Conservation (phyloP, 1,140 invertebrate genomes). For the Chymomyza costata region DNA sequence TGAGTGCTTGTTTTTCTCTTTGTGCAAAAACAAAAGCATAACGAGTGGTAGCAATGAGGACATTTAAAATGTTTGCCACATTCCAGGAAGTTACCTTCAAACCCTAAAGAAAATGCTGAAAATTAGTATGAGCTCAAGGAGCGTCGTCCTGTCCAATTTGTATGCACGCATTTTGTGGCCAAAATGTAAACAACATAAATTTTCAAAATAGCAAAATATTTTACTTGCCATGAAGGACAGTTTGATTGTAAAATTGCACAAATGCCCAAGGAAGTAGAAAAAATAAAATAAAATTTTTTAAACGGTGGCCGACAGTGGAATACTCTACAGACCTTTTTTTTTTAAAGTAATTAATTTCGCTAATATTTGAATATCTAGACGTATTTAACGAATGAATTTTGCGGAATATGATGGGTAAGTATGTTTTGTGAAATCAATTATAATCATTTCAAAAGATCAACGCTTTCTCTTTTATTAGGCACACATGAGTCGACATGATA, state of each 20-base stretch:
- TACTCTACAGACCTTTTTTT: too few species aligned
- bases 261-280: constrained; percentile 8
- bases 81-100: constrained; percentile 38
- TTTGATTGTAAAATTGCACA: constrained; percentile 36
- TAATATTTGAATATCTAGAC: too few species aligned
- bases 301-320: too few species aligned
- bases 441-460: too few species aligned
- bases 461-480: too few species aligned
- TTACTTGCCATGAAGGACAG: constrained; percentile 26
- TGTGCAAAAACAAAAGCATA: constrained; percentile 3
- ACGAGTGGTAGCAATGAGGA: too few species aligned
- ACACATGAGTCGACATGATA: too few species aligned
- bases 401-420: too few species aligned
- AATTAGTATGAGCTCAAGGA: constrained; percentile 5
- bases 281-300: constrained; percentile 4
- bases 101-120: constrained; percentile 19
- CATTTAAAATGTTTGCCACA: constrained; percentile 57
- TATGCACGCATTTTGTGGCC: constrained; percentile 49
- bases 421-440: too few species aligned
- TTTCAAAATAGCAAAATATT: constrained; percentile 42
- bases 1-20: too few species aligned
- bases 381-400: too few species aligned
- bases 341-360: too few species aligned
- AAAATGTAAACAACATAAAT: constrained; percentile 32
- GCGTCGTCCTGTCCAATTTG: constrained; percentile 31